Evolutionary conservation across 2,888 invertebrate genomes (phyloP).

Genomic region (Protophormia terraenovae): DNA sequence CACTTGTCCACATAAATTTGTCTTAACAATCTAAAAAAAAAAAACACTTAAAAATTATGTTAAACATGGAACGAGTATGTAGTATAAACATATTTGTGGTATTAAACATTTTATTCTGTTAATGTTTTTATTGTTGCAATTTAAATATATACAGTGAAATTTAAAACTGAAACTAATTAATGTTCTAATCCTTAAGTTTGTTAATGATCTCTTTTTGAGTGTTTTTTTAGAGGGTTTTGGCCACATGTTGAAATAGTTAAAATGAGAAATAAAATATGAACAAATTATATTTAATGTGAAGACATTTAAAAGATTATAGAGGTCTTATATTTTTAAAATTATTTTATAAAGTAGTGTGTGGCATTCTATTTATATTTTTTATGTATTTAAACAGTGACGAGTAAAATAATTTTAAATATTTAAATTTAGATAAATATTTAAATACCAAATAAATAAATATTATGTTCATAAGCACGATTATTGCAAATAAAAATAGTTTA

Average conservation of each 20-base stretch:
- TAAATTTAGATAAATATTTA: too few relatives aligned
- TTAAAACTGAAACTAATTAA: constrained; percentile 46
- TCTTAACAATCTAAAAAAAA: constrained; percentile 16
- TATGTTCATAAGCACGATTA: too few relatives aligned
- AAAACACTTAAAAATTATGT: constrained; percentile 32
- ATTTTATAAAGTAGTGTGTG: not conserved
- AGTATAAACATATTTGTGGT: not conserved
- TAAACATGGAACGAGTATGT: constrained; percentile 9
- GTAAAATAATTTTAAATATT: not conserved
- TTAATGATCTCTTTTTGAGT: not conserved
- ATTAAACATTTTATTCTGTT: not conserved
- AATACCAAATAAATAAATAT: too few relatives aligned
- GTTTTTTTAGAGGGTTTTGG: not conserved
- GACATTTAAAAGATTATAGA: not conserved
- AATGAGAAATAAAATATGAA: not conserved
- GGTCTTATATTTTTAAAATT: not conserved
- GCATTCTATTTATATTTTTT: not conserved
- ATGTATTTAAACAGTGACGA: not conserved
- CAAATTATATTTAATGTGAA: not conserved
- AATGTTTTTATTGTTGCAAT: not conserved
- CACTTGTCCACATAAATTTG: constrained; percentile 63
- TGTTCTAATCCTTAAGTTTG: constrained; percentile 5
- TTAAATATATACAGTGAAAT: constrained; percentile 37
- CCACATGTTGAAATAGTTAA: not conserved
- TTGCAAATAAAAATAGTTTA: too few relatives aligned